Conservation (phyloP, 2,113 vertebrate genomes). For the Triplophysa tibetana region DNA sequence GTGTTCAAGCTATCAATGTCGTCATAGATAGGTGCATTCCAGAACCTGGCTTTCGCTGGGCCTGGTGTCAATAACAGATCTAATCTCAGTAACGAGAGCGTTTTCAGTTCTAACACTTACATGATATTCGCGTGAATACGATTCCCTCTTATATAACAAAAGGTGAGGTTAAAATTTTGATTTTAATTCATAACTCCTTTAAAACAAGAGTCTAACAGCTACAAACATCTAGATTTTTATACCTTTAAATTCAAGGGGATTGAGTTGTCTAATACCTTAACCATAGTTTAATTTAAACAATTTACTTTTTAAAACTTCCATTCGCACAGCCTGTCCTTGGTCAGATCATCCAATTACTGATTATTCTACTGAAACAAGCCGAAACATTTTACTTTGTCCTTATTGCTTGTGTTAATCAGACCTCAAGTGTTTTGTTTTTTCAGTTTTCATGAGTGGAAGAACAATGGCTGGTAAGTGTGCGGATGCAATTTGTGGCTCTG, state of each 20-base stretch:
- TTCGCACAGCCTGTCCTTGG: neutral
- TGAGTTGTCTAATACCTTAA: neutral
- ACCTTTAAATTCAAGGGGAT: neutral
- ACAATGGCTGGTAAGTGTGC: neutral
- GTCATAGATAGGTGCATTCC: too few species aligned
- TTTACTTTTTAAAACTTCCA: neutral
- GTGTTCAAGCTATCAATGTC: too few species aligned
- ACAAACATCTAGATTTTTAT: neutral
- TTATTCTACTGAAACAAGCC: neutral
- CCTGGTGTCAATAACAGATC: too few species aligned
- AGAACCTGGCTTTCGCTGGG: too few species aligned
- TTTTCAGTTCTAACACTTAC: too few species aligned
- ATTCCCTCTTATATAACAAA: too few species aligned
- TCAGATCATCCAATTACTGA: neutral
- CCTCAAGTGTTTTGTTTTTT: constrained; percentile 15
- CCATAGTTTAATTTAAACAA: neutral
- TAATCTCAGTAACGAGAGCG: too few species aligned
- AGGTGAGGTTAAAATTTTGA: too few species aligned
- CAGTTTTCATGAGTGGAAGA: neutral
- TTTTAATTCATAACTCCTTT: too few species aligned
- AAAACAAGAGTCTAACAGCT: neutral
- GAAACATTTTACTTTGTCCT: neutral
- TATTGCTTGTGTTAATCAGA: neutral
- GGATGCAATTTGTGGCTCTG: constrained; percentile 18
- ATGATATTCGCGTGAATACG: too few species aligned